Percentiles rank a stretch among this genome's conserved stretches.
Evolutionary conservation across 2,888 invertebrate species (phyloP).

Genomic region (Drosophila neoperkinsi): DNA sequence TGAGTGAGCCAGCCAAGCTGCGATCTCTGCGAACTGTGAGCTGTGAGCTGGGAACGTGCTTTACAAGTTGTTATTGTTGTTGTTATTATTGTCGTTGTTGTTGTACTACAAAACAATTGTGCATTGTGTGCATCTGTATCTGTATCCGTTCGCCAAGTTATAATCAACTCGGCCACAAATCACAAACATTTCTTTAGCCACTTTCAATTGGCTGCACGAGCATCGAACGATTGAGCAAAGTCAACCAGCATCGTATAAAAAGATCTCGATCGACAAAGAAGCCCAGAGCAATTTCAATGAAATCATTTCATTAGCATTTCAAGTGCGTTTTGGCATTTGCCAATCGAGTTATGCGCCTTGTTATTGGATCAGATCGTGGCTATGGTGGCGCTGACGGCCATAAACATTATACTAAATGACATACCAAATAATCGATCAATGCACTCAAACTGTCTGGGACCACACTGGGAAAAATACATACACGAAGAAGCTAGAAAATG

Average conservation of each 20-base stretch:
- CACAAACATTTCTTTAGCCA: conserved; percentile 54
- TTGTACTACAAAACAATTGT: conserved; percentile 45
- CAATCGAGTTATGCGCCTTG: conserved; percentile 26
- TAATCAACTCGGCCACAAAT: conserved; percentile 75
- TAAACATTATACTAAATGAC: conserved; percentile 23
- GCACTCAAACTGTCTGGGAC: conserved; percentile 36
- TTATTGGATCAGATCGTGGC: conserved; percentile 41
- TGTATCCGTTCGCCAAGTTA: conserved; percentile 67
- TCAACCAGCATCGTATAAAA: conserved; percentile 22
- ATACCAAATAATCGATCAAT: conserved; percentile 5
- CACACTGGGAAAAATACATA: neutral
- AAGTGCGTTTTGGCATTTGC: conserved; percentile 48
- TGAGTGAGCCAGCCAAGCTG: conserved; percentile 3
- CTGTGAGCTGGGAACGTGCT: conserved; percentile 31
- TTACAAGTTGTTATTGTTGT: conserved; percentile 16
- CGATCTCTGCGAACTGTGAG: neutral
- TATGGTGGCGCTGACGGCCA: conserved; percentile 45
- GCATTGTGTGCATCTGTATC: conserved; percentile 40
- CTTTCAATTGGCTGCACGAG: conserved; percentile 64
- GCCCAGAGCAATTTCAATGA: conserved; percentile 56
- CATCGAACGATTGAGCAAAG: conserved; percentile 12
- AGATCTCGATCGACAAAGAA: conserved; percentile 5
- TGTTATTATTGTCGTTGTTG: neutral
- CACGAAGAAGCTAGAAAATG: neutral
- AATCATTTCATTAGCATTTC: conserved; percentile 79